A percentile compares a stretch with the other conserved stretches of the same genome.
These are phyloP conservation scores for Halcyon senegalensis DNA, from an alignment of 2,113 vertebrate genomes.

Conservation along the genomic window DNA sequence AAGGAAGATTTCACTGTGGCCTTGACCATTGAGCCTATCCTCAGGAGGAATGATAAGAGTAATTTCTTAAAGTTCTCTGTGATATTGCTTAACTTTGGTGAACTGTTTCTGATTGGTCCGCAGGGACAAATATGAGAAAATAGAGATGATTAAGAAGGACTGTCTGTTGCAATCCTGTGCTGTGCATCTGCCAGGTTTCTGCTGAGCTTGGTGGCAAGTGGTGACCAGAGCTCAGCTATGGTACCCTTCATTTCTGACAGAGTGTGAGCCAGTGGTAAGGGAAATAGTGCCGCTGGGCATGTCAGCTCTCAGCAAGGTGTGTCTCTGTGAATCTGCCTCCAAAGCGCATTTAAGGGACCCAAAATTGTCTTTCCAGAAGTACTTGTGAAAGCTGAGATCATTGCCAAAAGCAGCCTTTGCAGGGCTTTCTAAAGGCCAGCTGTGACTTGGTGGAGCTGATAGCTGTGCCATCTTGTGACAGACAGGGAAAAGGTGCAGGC, in stretches of 20 bases:
- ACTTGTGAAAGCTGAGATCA: not conserved
- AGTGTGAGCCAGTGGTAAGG: not conserved
- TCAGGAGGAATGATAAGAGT: conserved; percentile 73
- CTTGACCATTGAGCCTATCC: conserved; percentile 79
- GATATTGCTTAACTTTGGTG: conserved; percentile 65
- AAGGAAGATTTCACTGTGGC: conserved; percentile 78
- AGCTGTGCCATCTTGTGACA: not conserved
- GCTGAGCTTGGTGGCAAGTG: not conserved
- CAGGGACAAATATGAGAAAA: conserved; percentile 38
- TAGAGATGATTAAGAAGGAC: conserved; percentile 27
- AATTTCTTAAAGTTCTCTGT: conserved; percentile 72
- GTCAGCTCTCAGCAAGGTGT: not conserved
- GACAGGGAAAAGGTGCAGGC: not conserved
- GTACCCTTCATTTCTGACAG: not conserved
- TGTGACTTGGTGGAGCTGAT: not conserved
- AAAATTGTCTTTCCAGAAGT: not conserved
- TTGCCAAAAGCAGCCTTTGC: not conserved
- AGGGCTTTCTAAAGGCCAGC: not conserved
- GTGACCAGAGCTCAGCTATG: not conserved
- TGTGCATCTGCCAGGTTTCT: conserved; percentile 7
- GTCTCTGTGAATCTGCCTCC: not conserved
- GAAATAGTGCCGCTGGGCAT: not conserved
- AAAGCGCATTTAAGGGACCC: not conserved
- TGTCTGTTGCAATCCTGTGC: conserved; percentile 20
- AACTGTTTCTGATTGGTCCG: conserved; percentile 58